Evolutionary conservation across 2,888 invertebrate genomes (phyloP).

Genomic region (Ernsta delagoae): DNA sequence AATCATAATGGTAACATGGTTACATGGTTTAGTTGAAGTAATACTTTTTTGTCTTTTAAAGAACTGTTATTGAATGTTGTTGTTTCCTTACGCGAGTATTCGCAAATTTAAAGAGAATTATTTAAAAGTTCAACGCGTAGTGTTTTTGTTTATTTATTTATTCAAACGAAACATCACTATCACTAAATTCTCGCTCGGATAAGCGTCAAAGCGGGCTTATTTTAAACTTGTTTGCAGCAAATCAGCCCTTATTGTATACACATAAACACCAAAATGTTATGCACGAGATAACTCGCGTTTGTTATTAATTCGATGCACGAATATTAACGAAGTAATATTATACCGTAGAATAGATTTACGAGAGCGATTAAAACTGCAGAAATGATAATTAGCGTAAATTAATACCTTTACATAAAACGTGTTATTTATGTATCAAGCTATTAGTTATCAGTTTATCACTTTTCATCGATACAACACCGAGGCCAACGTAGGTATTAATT

Average conservation of each 20-base stretch:
- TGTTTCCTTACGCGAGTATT: no score
- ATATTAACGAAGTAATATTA: slow-evolving; percentile 29
- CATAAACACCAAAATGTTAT: slow-evolving; percentile 23
- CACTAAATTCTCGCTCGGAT: slow-evolving; percentile 5
- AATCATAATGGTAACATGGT: no score
- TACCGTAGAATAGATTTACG: slow-evolving; percentile 14
- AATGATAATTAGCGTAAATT: slow-evolving; percentile 9
- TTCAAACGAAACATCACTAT: slow-evolving; percentile 16
- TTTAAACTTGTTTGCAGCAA: slow-evolving; percentile 1
- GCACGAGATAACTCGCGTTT: slow-evolving; percentile 17
- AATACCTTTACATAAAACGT: background rate
- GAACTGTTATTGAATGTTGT: no score
- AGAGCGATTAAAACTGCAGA: slow-evolving; percentile 12
- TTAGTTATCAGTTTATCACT: background rate
- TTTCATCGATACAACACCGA: background rate
- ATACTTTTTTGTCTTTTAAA: no score
- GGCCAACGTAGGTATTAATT: no score
- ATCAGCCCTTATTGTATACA: slow-evolving; percentile 17
- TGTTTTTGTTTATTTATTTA: background rate
- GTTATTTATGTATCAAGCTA: background rate
- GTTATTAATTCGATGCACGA: slow-evolving; percentile 25
- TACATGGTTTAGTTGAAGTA: no score
- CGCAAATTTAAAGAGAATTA: no score
- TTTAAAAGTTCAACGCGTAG: background rate
- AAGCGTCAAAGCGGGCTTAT: slow-evolving; percentile 13